Percentiles rank a stretch among this genome's conserved stretches.
These are phyloP conservation scores for Ips nitidus DNA, from an alignment of 1,140 invertebrate genomes.

Conservation along the genomic window DNA sequence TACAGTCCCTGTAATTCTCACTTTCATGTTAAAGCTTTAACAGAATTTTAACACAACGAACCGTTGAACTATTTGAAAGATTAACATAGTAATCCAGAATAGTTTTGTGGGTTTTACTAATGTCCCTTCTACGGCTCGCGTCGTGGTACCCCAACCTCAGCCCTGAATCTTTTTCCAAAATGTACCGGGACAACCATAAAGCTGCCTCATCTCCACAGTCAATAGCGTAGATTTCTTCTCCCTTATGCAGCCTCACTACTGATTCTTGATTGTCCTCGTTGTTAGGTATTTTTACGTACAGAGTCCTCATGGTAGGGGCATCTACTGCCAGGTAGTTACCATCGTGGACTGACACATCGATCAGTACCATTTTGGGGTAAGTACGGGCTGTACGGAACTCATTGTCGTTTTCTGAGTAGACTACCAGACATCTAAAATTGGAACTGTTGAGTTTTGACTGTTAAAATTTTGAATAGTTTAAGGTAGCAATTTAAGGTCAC, in stretches of 20 bases:
- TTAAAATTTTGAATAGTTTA: neutral
- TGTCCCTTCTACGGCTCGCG: constrained; percentile 45
- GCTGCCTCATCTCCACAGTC: constrained; percentile 66
- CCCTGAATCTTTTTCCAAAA: constrained; percentile 58
- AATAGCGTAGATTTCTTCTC: constrained; percentile 54
- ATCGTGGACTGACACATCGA: constrained; percentile 47
- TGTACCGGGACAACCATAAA: constrained; percentile 61
- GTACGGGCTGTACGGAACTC: constrained; percentile 46
- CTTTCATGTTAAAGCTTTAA: neutral
- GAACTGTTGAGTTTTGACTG: constrained; percentile 9
- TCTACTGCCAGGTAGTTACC: constrained; percentile 45
- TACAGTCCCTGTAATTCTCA: constrained; percentile 42
- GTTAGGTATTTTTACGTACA: constrained; percentile 47
- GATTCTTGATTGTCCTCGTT: constrained; percentile 26
- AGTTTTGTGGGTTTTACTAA: constrained; percentile 40
- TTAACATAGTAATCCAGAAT: constrained; percentile 42
- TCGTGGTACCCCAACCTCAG: constrained; percentile 62
- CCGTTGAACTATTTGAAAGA: constrained; percentile 38
- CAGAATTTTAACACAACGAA: constrained; percentile 17
- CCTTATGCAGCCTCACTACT: constrained; percentile 36
- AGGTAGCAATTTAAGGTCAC: neutral
- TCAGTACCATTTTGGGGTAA: constrained; percentile 48
- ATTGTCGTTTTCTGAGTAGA: constrained; percentile 45
- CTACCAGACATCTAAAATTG: constrained; percentile 45
- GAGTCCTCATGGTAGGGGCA: constrained; percentile 47